Percentiles rank a stretch among this genome's conserved stretches.
phyloP scores from a whole-genome alignment of 2,888 invertebrate species.

The Eupithecia vulgata region DNA sequence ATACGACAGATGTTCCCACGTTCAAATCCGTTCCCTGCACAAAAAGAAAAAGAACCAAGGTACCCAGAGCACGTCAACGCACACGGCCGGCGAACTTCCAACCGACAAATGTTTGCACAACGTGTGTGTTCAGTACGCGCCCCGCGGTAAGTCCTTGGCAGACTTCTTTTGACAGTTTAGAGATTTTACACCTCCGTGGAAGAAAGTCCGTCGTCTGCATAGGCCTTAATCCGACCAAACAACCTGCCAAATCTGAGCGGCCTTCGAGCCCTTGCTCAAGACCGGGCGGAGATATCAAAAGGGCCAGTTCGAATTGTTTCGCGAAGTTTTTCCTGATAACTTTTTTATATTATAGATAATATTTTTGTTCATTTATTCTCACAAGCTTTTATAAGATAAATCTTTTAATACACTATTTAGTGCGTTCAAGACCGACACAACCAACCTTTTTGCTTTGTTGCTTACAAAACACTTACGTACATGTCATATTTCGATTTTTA shows the following conservation, averaged over 20 bases:
- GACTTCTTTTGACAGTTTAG: slow-evolving; percentile 24
- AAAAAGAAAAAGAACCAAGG: too few relatives aligned
- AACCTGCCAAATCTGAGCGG: slow-evolving; percentile 35
- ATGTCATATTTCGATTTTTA: too few relatives aligned
- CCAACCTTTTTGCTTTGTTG: too few relatives aligned
- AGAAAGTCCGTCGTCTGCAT: slow-evolving; percentile 30
- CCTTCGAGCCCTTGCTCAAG: slow-evolving; percentile 26
- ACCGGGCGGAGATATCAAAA: slow-evolving; percentile 32
- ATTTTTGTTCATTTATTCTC: background rate
- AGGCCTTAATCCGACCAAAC: slow-evolving; percentile 37
- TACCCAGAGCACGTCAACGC: too few relatives aligned
- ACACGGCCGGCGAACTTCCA: background rate
- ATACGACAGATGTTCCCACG: background rate
- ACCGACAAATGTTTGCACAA: background rate
- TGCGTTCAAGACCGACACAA: too few relatives aligned
- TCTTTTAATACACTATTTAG: too few relatives aligned
- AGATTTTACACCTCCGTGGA: slow-evolving; percentile 18
- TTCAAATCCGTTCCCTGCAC: background rate
- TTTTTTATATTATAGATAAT: background rate
- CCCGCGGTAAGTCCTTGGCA: background rate
- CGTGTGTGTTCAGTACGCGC: background rate
- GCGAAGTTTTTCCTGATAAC: slow-evolving; percentile 10
- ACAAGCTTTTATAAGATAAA: too few relatives aligned
- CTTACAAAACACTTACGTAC: too few relatives aligned
- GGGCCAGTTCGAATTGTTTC: slow-evolving; percentile 22